Conservation (phyloP, 1,140 invertebrate species). For the Pachypeltis micranthus region DNA sequence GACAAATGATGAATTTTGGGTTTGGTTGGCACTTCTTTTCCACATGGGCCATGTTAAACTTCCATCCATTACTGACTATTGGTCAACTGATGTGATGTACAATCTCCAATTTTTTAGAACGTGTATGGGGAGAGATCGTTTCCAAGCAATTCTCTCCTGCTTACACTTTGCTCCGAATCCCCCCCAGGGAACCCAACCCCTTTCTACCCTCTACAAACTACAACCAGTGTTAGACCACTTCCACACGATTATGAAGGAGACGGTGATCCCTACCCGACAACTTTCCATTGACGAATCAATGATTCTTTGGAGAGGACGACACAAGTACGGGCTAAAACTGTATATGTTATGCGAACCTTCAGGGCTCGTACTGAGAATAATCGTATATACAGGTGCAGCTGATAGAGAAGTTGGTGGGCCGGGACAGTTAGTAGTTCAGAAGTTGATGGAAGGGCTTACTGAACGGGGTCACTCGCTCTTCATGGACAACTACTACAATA, state of each 20-base stretch:
- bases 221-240: slow-evolving; percentile 8
- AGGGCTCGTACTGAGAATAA: slow-evolving; percentile 13
- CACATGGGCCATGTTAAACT: slow-evolving; percentile 14
- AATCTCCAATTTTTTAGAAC: not conserved
- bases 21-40: slow-evolving; percentile 11
- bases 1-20: not conserved
- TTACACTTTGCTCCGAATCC: slow-evolving; percentile 6
- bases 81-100: slow-evolving; percentile 13
- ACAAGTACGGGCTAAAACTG: slow-evolving; percentile 31
- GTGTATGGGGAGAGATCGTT: slow-evolving; percentile 15
- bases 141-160: not conserved
- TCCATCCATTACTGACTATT: slow-evolving; percentile 10
- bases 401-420: slow-evolving; percentile 2
- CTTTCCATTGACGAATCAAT: slow-evolving; percentile 28
- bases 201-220: slow-evolving; percentile 6
- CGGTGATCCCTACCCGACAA: slow-evolving; percentile 21
- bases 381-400: slow-evolving; percentile 16
- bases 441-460: slow-evolving; percentile 16
- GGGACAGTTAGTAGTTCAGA: slow-evolving; percentile 18
- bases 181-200: not conserved
- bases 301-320: slow-evolving; percentile 30
- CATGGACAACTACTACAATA: slow-evolving; percentile 33
- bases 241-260: not conserved
- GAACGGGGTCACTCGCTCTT: slow-evolving; percentile 18
- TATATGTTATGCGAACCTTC: slow-evolving; percentile 27